phyloP scores from a whole-genome alignment of 2,888 invertebrate genomes.

The Ligdia adustata region DNA sequence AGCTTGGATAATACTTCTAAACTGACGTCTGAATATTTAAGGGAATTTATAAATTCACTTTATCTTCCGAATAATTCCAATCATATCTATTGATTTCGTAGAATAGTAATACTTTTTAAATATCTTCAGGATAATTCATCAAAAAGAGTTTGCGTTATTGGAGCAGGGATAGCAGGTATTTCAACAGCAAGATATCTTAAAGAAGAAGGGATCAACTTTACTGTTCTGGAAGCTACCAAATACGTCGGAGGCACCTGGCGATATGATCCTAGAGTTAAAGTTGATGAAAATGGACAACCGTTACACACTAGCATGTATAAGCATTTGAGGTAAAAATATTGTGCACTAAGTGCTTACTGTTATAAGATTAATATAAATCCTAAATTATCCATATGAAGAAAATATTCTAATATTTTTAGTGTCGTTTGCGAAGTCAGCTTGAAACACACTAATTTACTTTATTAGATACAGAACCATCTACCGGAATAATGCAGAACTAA shows the following conservation, averaged over 20 bases:
- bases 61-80: no score
- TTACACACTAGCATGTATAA: constrained; percentile 89
- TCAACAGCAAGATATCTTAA: constrained; percentile 67
- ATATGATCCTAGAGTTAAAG: constrained; percentile 75
- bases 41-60: no score
- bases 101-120: no score
- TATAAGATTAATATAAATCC: neutral
- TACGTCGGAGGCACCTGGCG: constrained; percentile 76
- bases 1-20: no score
- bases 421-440: constrained; percentile 32
- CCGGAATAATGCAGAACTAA: constrained; percentile 12
- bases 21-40: no score
- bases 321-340: constrained; percentile 81
- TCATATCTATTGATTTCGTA: no score
- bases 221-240: constrained; percentile 65
- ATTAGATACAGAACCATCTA: constrained; percentile 19
- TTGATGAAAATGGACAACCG: constrained; percentile 82
- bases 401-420: neutral
- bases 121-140: constrained; percentile 31
- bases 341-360: neutral
- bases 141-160: constrained; percentile 68
- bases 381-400: no score
- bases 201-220: constrained; percentile 65
- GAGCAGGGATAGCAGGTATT: constrained; percentile 72
- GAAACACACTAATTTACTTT: neutral